phyloP scores from a whole-genome alignment of 2,797 vertebrate genomes.

The Girardinus metallicus region DNA sequence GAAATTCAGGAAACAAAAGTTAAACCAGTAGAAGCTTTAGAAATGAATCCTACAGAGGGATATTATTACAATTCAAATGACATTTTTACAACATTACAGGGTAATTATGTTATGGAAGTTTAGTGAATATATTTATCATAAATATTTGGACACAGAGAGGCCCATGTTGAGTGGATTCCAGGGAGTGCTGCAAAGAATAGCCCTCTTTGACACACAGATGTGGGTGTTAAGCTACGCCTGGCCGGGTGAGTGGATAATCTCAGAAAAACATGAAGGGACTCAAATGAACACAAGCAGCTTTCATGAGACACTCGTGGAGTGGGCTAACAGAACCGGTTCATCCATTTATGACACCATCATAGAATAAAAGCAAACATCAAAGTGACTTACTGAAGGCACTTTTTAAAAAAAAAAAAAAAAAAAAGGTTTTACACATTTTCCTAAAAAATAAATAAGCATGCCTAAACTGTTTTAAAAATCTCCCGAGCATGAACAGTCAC shows the following conservation, averaged over 20 bases:
- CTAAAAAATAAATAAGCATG: neutral
- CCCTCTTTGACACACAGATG: conserved; percentile 79
- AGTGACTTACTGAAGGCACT: neutral
- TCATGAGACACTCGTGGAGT: conserved; percentile 79
- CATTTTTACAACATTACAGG: neutral
- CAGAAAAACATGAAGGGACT: conserved; percentile 83
- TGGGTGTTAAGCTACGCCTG: conserved; percentile 84
- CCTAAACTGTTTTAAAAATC: neutral
- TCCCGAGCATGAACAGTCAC: neutral
- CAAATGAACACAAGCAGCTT: conserved; percentile 84
- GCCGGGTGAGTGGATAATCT: conserved; percentile 82
- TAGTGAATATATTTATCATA: conserved; percentile 71
- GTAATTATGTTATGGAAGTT: conserved; percentile 13
- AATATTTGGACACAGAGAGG: conserved; percentile 71
- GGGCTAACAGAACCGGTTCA: conserved; percentile 75
- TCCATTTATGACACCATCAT: conserved; percentile 45
- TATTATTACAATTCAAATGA: neutral
- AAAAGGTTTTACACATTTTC: neutral
- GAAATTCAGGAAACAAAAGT: conserved; percentile 37
- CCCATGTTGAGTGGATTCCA: conserved; percentile 76
- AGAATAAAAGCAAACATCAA: neutral
- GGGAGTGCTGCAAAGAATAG: conserved; percentile 76
- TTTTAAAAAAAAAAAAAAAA: neutral
- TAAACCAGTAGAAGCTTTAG: neutral
- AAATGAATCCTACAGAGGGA: neutral